These are phyloP conservation scores for Odontocerum albicorne DNA, from an alignment of 2,888 invertebrate species.

Conservation along the genomic window DNA sequence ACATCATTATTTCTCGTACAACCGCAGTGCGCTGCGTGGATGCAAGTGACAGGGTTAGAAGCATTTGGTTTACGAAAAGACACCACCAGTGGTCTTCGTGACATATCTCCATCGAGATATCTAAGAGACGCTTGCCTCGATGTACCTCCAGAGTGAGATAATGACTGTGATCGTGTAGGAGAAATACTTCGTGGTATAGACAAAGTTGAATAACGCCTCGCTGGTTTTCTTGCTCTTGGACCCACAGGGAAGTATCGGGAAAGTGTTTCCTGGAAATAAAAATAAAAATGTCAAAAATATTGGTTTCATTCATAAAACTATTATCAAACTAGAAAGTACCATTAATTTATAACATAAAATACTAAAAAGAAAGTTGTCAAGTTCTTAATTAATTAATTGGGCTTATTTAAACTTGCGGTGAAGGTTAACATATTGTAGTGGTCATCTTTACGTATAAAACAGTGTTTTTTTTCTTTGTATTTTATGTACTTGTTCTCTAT, in stretches of 20 bases:
- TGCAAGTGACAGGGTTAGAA: constrained; percentile 28
- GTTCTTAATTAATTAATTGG: too few relatives aligned
- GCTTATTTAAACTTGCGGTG: too few relatives aligned
- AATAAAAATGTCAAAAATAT: too few relatives aligned
- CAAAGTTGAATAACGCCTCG: constrained; percentile 29
- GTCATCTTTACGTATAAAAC: too few relatives aligned
- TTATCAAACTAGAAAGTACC: too few relatives aligned
- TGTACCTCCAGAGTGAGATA: constrained; percentile 32
- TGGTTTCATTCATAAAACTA: too few relatives aligned
- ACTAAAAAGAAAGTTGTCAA: too few relatives aligned
- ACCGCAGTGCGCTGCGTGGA: constrained; percentile 32
- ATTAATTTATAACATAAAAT: too few relatives aligned
- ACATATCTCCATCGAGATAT: constrained; percentile 47
- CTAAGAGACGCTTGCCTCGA: constrained; percentile 43
- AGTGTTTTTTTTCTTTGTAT: too few relatives aligned
- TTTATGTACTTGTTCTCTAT: too few relatives aligned
- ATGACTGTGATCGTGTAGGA: constrained; percentile 33
- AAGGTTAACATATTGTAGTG: too few relatives aligned
- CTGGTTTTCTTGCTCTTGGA: constrained; percentile 24
- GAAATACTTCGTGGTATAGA: constrained; percentile 34
- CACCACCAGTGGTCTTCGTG: constrained; percentile 46
- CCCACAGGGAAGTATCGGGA: constrained; percentile 31
- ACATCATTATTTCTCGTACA: constrained; percentile 20
- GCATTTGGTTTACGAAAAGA: constrained; percentile 43
- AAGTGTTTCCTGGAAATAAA: constrained; percentile 31